A percentile compares a stretch with the other conserved stretches of the same genome.
Evolutionary conservation across 2,888 invertebrate species (phyloP).

Genomic region (Ceraclea dissimilis): DNA sequence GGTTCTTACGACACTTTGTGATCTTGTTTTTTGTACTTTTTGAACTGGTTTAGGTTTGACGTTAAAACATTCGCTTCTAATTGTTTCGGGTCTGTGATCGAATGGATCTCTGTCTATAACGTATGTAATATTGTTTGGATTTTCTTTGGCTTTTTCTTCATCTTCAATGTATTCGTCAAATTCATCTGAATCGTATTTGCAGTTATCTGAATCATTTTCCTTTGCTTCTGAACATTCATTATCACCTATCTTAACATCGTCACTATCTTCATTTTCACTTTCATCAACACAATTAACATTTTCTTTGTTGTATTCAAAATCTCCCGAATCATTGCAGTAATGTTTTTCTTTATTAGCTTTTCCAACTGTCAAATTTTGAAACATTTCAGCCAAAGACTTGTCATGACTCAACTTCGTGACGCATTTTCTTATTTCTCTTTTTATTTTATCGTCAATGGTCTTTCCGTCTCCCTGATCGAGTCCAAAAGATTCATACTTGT

Average conservation of each 20-base stretch:
- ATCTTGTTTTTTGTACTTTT: background rate
- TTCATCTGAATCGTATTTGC: background rate
- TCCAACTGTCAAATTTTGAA: background rate
- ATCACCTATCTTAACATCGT: too few species aligned
- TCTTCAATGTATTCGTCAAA: background rate
- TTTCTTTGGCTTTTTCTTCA: background rate
- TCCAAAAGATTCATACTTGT: background rate
- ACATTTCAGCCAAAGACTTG: background rate
- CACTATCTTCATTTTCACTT: too few species aligned
- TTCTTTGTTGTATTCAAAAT: background rate
- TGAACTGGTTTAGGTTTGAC: background rate
- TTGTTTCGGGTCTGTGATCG: background rate
- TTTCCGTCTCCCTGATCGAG: background rate
- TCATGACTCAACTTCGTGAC: background rate
- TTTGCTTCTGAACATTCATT: too few species aligned
- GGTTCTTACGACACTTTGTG: background rate
- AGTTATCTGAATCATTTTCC: background rate
- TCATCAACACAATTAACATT: background rate
- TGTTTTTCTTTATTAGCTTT: background rate
- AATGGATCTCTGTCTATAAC: background rate
- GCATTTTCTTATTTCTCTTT: background rate
- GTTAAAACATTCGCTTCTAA: background rate
- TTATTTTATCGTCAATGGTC: background rate
- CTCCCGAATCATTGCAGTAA: background rate
- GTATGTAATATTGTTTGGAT: background rate